phyloP scores from a whole-genome alignment of 2,113 vertebrate species.

The Centropristis striata region DNA sequence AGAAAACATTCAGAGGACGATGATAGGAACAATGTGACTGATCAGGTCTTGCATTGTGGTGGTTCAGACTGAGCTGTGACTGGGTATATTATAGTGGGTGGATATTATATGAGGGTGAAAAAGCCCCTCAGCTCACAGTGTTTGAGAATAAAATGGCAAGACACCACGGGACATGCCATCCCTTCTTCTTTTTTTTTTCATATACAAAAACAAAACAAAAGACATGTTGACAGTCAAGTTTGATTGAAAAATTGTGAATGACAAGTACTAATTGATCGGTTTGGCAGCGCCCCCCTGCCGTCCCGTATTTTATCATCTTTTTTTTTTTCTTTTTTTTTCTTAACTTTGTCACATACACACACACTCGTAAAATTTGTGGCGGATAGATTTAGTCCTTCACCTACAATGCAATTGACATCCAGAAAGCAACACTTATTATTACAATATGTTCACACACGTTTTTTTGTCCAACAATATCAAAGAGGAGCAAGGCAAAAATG shows the following conservation, averaged over 20 bases:
- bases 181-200: slow-evolving; percentile 81
- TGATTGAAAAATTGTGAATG: slow-evolving; percentile 83
- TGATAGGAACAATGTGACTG: slow-evolving; percentile 76
- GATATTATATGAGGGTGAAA: slow-evolving; percentile 67
- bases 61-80: slow-evolving; percentile 69
- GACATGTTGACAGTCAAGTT: slow-evolving; percentile 84
- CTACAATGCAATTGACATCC: slow-evolving; percentile 88
- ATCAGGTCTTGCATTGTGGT: slow-evolving; percentile 77
- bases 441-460: slow-evolving; percentile 84
- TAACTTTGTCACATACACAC: slow-evolving; percentile 67
- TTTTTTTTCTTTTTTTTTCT: slow-evolving; percentile 40
- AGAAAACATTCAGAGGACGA: slow-evolving; percentile 84
- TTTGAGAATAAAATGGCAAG: slow-evolving; percentile 86
- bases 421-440: slow-evolving; percentile 88
- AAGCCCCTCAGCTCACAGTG: slow-evolving; percentile 86
- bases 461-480: slow-evolving; percentile 86
- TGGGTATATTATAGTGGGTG: slow-evolving; percentile 71
- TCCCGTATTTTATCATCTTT: slow-evolving; percentile 49
- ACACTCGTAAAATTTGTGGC: slow-evolving; percentile 80
- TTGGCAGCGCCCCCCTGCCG: slow-evolving; percentile 68
- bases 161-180: slow-evolving; percentile 78
- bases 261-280: slow-evolving; percentile 79
- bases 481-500: slow-evolving; percentile 87
- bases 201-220: slow-evolving; percentile 83
- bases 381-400: slow-evolving; percentile 87